Evolutionary conservation across 2,797 vertebrate genomes (phyloP), one percentile per base, ranked within the genome.

Genomic region (Anisognathus igniventris): DNA sequence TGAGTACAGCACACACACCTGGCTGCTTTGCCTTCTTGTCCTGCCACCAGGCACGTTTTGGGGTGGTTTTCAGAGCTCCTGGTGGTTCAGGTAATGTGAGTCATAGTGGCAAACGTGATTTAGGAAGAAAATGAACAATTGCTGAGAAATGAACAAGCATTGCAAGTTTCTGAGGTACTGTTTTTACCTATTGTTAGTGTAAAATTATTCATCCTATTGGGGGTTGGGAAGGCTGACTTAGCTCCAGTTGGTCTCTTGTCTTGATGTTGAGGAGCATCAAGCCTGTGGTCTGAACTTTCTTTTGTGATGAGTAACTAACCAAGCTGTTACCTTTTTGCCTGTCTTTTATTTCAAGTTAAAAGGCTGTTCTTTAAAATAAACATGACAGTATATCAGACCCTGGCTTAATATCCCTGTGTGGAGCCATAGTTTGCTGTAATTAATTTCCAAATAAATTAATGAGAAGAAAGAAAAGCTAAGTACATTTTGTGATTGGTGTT

Each of bases 1-100:
- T 99, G 93, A 98, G 99, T 99, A 79, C 48, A 35, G 7, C 31
- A 27, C 37, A 4, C 2, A 12, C 6, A 11, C 9, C 44, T 57
- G 3, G 6, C n/a, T 2, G 2, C 30, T 54, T 10, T 7, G 3
- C 14, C 9, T 27, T 20, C 54, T 25, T 48, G 7, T 24, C 58
- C 64, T 67, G 45, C 75, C 77, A 61, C 50, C 56, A 54, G 35
- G 12, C 3, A 0, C 4, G 0, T 45, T 64, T 25, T 33, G 6
- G 7, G 8, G 5, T 8, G 27, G 9, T 35, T 86, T 88, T 13
- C n/a, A 7, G 6, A 53, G 37, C 17, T 67, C 24, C 21, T 37
- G 25, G 11, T 42, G 31, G 37, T 56, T 78, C 6, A 31, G 60
- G 45, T 30, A 35, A 39, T 4, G 0, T 1, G 16, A 67, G 30